phyloP scores from a whole-genome alignment of 1,140 invertebrate species.

The Papilio helenus region DNA sequence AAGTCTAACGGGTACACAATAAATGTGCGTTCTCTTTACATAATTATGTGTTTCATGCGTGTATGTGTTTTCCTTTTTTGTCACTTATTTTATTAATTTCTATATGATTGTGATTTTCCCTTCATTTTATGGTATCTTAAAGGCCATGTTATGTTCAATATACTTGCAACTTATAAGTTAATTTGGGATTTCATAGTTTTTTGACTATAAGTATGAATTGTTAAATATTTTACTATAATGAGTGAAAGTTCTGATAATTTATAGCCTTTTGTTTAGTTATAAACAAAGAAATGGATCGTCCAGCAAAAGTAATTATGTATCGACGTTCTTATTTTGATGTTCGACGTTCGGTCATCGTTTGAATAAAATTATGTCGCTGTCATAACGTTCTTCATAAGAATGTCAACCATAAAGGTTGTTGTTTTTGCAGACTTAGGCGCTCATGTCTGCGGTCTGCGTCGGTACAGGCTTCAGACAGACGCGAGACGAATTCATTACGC shows the following conservation, averaged over 20 bases:
- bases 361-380: conserved; percentile 63
- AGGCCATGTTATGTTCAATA: too few relatives aligned
- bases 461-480: conserved; percentile 41
- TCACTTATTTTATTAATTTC: background rate
- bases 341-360: conserved; percentile 49
- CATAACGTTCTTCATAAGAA: conserved; percentile 59
- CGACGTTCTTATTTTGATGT: conserved; percentile 51
- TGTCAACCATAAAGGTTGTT: conserved; percentile 56
- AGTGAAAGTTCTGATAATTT: background rate
- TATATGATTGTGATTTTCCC: background rate
- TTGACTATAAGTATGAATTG: too few relatives aligned
- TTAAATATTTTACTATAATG: background rate
- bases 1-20: background rate
- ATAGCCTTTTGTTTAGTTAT: conserved; percentile 6
- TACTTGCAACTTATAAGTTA: too few relatives aligned
- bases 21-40: conserved; percentile 3
- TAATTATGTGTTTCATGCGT: background rate
- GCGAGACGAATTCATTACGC: conserved; percentile 42
- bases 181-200: too few relatives aligned
- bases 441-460: conserved; percentile 37
- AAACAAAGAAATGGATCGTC: conserved; percentile 48
- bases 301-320: conserved; percentile 53
- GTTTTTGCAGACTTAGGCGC: conserved; percentile 47
- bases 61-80: background rate
- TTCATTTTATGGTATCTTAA: too few relatives aligned